Evolutionary conservation across 2,113 vertebrate genomes (phyloP), one percentile per base, ranked within the genome.

Genomic region (Sisor rabdophorus): DNA sequence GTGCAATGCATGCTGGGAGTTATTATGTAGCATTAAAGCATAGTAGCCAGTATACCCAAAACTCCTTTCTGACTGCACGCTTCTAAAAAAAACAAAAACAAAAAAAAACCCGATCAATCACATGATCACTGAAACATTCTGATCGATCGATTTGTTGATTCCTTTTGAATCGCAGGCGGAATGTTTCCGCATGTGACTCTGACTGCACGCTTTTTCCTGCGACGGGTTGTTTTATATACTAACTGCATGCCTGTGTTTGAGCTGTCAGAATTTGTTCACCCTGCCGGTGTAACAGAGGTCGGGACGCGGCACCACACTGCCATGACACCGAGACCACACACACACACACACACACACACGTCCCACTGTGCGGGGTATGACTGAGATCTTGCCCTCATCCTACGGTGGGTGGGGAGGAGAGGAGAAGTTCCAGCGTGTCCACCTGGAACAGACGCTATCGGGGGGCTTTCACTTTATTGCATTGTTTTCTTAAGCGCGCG

Each of bases 191-290:
- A 84, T 85, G 84, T 87, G 87, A 77, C 47, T 59, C 52, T 75
- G 59, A 65, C n/a, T 48, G 1, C 22, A 52, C 48, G 17, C 40
- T 28, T 59, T 11, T 68, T 61, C 50, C 67, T 52, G 59, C 50
- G 32, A 28, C 24, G 13, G 55, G 32, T 70, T 67, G 30, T 72
- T 30, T 52, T 67, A n/a, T 47, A 4, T 63, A 69, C 76, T 91
- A 89, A 91, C 84, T 70, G 89, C 91, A 86, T 91, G 88, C 44
- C 59, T 75, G 20, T 60, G 54, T 72, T 15, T 64, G 44, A 67
- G 8, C 15, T 36, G 32, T 75, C 20, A 53, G 50, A 59, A n/a
- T n/a, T n/a, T n/a, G n/a, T n/a, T n/a, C n/a, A n/a, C n/a, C 36
- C 22, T 26, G 36, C 36, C n/a, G 53, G 54, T 76, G 54, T 65